Evolutionary conservation across 2,888 invertebrate species (phyloP).

Genomic region (Tipula helvola): DNA sequence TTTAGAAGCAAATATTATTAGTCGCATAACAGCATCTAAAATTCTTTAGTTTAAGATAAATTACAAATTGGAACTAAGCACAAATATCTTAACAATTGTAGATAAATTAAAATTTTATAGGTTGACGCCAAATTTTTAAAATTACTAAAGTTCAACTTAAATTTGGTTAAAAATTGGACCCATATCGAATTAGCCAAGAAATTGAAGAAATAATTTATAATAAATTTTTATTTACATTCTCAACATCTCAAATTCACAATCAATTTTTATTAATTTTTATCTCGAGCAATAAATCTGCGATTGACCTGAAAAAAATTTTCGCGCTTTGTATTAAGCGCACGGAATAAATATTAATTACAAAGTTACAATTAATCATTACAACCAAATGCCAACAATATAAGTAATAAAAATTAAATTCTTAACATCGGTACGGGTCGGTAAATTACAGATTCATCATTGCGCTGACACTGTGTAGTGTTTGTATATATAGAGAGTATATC

Average conservation of each 20-base stretch:
- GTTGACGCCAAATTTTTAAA: too few species aligned
- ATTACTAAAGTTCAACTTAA: too few species aligned
- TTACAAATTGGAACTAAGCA: too few species aligned
- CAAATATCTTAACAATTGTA: too few species aligned
- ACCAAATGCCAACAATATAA: neutral
- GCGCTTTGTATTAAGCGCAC: neutral
- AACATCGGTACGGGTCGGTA: neutral
- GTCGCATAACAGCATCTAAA: too few species aligned
- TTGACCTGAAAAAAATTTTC: neutral
- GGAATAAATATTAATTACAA: neutral
- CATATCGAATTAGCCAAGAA: too few species aligned
- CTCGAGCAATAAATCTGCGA: neutral
- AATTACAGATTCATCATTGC: neutral
- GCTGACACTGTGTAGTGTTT: neutral
- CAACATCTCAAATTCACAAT: neutral
- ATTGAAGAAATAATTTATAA: neutral
- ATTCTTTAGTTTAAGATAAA: too few species aligned
- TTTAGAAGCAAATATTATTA: too few species aligned
- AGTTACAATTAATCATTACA: neutral
- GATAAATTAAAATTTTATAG: too few species aligned
- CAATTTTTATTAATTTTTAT: neutral
- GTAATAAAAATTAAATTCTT: neutral
- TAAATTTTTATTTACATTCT: neutral
- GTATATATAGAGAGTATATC: neutral
- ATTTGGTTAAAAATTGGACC: too few species aligned